A percentile compares a stretch with the other conserved stretches of the same genome.
Evolutionary conservation across 2,888 invertebrate species (phyloP).

Genomic region (Aphodius granarius): DNA sequence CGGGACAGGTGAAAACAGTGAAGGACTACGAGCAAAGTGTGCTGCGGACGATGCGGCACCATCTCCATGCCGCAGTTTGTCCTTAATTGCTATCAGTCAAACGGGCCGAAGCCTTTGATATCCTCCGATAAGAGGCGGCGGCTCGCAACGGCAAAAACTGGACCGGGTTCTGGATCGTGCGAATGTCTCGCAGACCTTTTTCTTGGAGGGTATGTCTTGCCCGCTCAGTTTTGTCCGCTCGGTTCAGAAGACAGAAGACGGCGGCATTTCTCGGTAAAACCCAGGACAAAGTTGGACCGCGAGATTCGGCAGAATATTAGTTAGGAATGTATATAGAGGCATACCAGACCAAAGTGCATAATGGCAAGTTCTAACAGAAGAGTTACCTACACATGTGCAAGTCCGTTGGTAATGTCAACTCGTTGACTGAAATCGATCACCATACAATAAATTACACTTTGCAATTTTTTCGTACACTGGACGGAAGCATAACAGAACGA

Average conservation of each 20-base stretch:
- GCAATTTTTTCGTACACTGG: not conserved
- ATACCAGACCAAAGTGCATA: too few relatives aligned
- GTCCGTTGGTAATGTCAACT: not conserved
- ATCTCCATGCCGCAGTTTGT: slow-evolving; percentile 14
- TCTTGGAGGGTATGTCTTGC: slow-evolving; percentile 15
- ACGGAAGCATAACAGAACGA: not conserved
- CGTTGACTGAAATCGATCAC: not conserved
- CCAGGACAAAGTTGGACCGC: too few relatives aligned
- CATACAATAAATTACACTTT: not conserved
- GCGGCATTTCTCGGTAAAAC: not conserved
- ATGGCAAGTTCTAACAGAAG: not conserved
- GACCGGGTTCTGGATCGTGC: slow-evolving; percentile 25
- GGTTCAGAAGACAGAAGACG: slow-evolving; percentile 13
- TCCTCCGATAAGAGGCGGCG: slow-evolving; percentile 32
- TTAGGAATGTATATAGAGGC: too few relatives aligned
- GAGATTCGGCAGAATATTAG: too few relatives aligned
- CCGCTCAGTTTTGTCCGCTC: slow-evolving; percentile 16
- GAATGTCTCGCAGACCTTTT: slow-evolving; percentile 26
- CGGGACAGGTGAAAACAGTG: not conserved
- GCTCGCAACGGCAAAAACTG: slow-evolving; percentile 24
- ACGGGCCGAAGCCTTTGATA: slow-evolving; percentile 44
- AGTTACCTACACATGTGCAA: not conserved
- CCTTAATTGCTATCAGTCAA: slow-evolving; percentile 45
- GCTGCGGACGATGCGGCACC: not conserved
- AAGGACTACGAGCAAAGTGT: not conserved